phyloP scores from a whole-genome alignment of 2,888 invertebrate species.

The Mantis religiosa region DNA sequence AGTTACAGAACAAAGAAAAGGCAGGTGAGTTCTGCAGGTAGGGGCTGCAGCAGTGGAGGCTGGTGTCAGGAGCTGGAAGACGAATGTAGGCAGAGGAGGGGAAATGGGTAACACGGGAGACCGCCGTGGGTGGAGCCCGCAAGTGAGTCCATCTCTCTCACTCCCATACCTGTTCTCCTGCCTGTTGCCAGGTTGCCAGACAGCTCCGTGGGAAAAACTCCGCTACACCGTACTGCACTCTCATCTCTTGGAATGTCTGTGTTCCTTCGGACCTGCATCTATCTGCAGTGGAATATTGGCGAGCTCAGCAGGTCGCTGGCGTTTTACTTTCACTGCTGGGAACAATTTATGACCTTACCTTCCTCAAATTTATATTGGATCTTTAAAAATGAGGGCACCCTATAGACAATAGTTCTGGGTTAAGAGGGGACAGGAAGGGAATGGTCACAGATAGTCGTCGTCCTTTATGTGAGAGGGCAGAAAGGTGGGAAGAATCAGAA shows the following conservation, averaged over 20 bases:
- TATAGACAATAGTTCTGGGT: no score
- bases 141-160: constrained; percentile 4
- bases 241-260: not conserved
- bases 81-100: constrained; percentile 1
- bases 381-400: no score
- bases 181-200: constrained; percentile 4
- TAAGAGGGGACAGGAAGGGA: no score
- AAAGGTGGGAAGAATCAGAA: no score
- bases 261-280: not conserved
- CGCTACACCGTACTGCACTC: not conserved
- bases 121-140: constrained; percentile 26
- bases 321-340: not conserved
- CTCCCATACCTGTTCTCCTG: not conserved
- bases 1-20: no score
- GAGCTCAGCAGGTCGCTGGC: not conserved
- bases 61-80: not conserved
- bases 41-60: not conserved
- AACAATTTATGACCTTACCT: no score
- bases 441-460: no score
- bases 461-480: no score
- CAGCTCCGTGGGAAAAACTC: not conserved
- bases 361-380: no score
- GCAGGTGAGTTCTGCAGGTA: not conserved
- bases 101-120: constrained; percentile 27
- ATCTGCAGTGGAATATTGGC: no score